Evolutionary conservation across 2,888 invertebrate genomes (phyloP), one percentile per base, ranked within the genome.

Genomic region (Adela reaumurella): DNA sequence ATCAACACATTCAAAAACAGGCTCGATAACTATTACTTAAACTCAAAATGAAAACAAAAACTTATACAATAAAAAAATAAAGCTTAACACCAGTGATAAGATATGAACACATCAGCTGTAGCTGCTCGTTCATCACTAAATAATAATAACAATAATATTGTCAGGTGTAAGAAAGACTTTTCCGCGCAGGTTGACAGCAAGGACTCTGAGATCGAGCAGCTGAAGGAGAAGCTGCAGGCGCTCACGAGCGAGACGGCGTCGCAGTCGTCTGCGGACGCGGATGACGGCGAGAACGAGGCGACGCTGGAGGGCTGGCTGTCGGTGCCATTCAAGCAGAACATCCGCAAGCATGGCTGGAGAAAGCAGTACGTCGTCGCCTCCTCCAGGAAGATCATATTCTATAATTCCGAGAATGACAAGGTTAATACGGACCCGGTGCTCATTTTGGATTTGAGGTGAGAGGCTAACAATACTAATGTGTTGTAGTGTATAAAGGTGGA

Each of bases 331-430:
- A 95, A 94, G 64, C 94, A 95, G 70, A 97, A 97, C 70, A 94
- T 96, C 57, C 87, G 92, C 56, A 84, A 94, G 52, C 95, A 96
- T 69, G 97, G 97, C 46, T 98, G 97, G 97, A 92, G 91, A 74
- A 93, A 93, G 63, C 96, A 97, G 70, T 97, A 93, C 68, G 96
- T 97, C 44, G 96, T 97, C 44, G 97, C 97, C 46, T 95, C 96
- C 46, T 96, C 95, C 53, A 90, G 91, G 69, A 97, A 97, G 77
- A 96, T 98, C 56, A 92, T 98, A 56, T 97, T 98, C 81, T 98
- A 97, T 68, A 94, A 96, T 74, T 88, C 90, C 11, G 97, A 97
- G 77, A 90, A 83, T 62, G 95, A 96, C 68, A 95, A 96, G 68
- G 89, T 91, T 73, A 95, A 96, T 65, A 90, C 94, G 6, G 94